Base-by-base conservation (phyloP, 2,113 vertebrate species). In the Synchiropus splendidus region DNA sequence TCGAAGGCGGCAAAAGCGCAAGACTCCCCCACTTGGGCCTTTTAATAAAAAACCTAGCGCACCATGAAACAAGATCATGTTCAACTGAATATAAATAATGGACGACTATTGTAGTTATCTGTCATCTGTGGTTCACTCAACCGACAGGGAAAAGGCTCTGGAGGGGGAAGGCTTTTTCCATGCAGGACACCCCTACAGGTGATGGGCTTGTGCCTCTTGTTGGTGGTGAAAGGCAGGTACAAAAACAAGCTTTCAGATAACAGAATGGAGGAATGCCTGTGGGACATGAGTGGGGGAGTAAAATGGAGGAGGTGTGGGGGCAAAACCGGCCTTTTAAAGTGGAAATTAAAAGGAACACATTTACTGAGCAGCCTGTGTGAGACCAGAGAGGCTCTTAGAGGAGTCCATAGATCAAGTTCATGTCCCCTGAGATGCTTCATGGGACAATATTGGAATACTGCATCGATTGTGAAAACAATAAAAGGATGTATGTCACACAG, bases 291-390 rank as follows among this genome's bases (percentile, higher is more conserved):
- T 9, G 9, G 39, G 13, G 16, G 48, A 12, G n/a, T 3, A 5
- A 40, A 39, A 36, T 31, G 12, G 10, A 6, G 6, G 9, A 1
- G 2, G 8, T 16, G 14, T 16, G 34, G 27, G 54, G 42, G 45
- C 75, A 82, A 31, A 2, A 31, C 15, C 27, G n/a, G 72, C 72
- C 45, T 42, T 61, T 67, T 86, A 80, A 87, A 84, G n/a, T n/a
- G n/a, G 77, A 85, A 84, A 87, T 55, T 64, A 62, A 48, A 65
- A 70, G 35, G 58, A 51, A 6, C 2, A 18, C 6, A 17, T 45
- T 45, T 17, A 31, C 8, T 34, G 4, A 45, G 16, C 17, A 5
- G 16, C n/a, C 12, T 8, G 12, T 12, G 66, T 75, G 51, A n/a
- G n/a, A n/a, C n/a, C n/a, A n/a, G n/a, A n/a, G n/a, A n/a, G n/a